A percentile compares a stretch with the other conserved stretches of the same genome.
Evolutionary conservation across 2,888 invertebrate species (phyloP).

Genomic region (Sphaerophoria taeniata): DNA sequence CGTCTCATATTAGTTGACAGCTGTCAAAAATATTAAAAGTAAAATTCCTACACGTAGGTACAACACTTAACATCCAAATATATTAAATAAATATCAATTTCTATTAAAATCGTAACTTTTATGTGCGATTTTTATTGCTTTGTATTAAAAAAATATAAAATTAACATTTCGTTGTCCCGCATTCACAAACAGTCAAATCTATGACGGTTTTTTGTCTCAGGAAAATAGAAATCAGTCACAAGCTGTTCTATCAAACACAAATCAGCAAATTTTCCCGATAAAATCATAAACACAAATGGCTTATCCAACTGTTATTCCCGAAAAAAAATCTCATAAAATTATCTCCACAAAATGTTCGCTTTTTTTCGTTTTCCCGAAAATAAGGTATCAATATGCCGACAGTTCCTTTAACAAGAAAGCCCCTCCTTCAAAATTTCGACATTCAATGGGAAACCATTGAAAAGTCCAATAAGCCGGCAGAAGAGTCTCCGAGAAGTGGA

Average conservation of each 20-base stretch:
- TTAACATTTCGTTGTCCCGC: background rate
- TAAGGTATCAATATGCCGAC: background rate
- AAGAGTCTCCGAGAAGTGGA: background rate
- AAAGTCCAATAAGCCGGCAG: conserved; percentile 37
- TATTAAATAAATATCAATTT: too few relatives aligned
- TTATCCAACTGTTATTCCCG: conserved; percentile 9
- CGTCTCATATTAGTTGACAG: too few relatives aligned
- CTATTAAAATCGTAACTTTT: too few relatives aligned
- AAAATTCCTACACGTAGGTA: too few relatives aligned
- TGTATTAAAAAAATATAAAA: background rate
- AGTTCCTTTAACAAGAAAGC: too few relatives aligned
- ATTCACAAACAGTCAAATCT: background rate
- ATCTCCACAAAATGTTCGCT: background rate
- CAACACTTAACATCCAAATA: too few relatives aligned
- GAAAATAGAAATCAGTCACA: background rate
- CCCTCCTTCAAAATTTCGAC: background rate
- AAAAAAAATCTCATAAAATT: background rate
- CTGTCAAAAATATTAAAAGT: too few relatives aligned
- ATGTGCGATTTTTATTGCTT: background rate
- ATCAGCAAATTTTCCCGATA: conserved; percentile 5
- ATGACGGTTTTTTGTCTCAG: background rate
- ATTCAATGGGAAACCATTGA: conserved; percentile 38
- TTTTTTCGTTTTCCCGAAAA: background rate
- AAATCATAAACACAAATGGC: conserved; percentile 4
- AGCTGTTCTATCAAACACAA: background rate